Base-by-base conservation (phyloP, 2,797 vertebrate species). In the Pipistrellus pipistrellus region DNA sequence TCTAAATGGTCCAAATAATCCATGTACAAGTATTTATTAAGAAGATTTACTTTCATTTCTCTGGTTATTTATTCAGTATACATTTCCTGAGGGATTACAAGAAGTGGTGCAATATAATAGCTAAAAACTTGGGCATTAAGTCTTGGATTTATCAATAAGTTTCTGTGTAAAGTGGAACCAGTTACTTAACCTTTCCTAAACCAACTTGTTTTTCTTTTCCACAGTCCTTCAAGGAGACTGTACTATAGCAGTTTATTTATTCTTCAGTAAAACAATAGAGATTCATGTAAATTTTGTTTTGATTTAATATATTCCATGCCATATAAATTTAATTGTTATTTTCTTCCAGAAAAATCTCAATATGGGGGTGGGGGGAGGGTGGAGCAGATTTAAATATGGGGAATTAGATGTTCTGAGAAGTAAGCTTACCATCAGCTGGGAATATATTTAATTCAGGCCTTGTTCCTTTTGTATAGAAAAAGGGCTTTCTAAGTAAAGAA, bases 391-490 rank as follows among this genome's bases (percentile, higher is more conserved):
- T 44, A 27, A 51, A 68, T 84, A 73, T 88, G 41, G 30, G 53
- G 51, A 18, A 38, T 44, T 32, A 44, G 14, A 20, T 85, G 1
- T 46, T 32, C 25, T 68, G 51, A 84, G 53, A 86, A 85, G 10
- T 91, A 59, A 88, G 48, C 27, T 55, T 46, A 41, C 51, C 25
- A 85, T 85, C 59, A 48, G 3, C 85, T 85, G 85, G 27, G 73
- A 85, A 81, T 71, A 23, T 55, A 53, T 75, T 83, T 68, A 51
- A 48, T 27, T 69, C 25, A 80, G 32, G 27, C 30, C 27, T 93
- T 88, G 38, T 88, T 73, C 44, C 18, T 81, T 90, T 92, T 96
- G 30, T n/a, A 30, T 77, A 83, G 32, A 77, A 75, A 69, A 35
- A 21, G 21, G 3, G 4, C 21, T 57, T 78, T 78, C 57, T 41